phyloP scores from a whole-genome alignment of 1,140 invertebrate genomes.

The Schlechtendalia chinensis region DNA sequence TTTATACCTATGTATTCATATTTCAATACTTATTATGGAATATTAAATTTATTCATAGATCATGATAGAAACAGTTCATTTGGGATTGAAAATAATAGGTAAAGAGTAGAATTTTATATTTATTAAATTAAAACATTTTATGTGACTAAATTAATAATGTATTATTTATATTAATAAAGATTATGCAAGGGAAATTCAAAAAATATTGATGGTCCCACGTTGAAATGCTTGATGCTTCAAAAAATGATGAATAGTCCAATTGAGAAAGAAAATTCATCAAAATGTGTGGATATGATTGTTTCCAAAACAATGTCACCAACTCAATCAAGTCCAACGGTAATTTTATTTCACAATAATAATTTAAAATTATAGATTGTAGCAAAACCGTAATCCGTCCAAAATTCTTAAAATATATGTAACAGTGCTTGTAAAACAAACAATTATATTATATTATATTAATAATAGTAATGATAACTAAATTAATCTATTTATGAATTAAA shows the following conservation, averaged over 20 bases:
- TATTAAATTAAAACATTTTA: neutral
- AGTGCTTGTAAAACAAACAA: too few species aligned
- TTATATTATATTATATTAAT: too few species aligned
- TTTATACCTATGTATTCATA: neutral
- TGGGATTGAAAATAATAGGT: slow-evolving; percentile 28
- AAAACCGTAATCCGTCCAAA: too few species aligned
- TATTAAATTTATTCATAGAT: slow-evolving; percentile 20
- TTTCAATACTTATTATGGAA: neutral
- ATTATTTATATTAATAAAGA: slow-evolving; percentile 28
- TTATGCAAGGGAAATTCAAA: slow-evolving; percentile 29
- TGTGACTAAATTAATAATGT: neutral
- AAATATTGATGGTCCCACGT: slow-evolving; percentile 27
- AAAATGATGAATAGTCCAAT: slow-evolving; percentile 38
- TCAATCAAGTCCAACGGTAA: slow-evolving; percentile 42
- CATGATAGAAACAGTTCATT: slow-evolving; percentile 19
- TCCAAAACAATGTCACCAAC: slow-evolving; percentile 23
- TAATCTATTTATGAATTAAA: too few species aligned
- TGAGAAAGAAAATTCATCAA: slow-evolving; percentile 42
- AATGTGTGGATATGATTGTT: slow-evolving; percentile 7
- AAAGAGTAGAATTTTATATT: neutral
- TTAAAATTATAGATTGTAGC: neutral
- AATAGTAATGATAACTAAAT: too few species aligned
- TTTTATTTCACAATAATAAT: slow-evolving; percentile 17
- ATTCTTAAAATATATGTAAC: too few species aligned
- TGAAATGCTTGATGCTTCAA: slow-evolving; percentile 40